phyloP scores from a whole-genome alignment of 2,113 vertebrate genomes.

The Empidonax traillii region DNA sequence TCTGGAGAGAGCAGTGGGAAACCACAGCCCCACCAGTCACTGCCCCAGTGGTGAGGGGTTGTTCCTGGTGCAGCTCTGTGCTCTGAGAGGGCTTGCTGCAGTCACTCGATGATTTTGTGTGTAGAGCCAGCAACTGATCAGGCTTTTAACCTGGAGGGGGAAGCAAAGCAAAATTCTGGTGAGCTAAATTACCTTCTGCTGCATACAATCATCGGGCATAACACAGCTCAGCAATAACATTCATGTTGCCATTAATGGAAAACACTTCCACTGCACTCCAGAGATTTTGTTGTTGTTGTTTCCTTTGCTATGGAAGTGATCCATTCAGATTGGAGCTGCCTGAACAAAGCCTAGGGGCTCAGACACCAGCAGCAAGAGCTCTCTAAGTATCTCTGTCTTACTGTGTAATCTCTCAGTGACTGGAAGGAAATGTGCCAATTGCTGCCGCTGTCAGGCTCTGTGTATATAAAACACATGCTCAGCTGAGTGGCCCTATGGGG shows the following conservation, averaged over 20 bases:
- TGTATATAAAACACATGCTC: neutral
- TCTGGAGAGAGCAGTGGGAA: neutral
- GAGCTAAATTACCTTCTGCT: constrained; percentile 48
- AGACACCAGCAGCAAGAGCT: constrained; percentile 40
- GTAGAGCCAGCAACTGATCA: constrained; percentile 1
- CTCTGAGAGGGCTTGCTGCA: neutral
- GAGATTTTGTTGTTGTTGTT: neutral
- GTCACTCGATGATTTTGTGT: neutral
- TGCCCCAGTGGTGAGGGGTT: fast-evolving
- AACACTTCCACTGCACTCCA: constrained; percentile 23
- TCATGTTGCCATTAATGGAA: constrained; percentile 34
- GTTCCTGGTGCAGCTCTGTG: neutral
- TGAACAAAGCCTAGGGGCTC: constrained; percentile 55
- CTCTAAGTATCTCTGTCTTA: constrained; percentile 19
- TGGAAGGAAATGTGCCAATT: constrained; percentile 18
- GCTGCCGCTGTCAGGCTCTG: neutral
- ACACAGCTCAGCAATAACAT: neutral
- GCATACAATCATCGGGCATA: neutral
- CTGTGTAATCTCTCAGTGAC: constrained; percentile 6
- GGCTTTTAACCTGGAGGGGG: constrained; percentile 32
- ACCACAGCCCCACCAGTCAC: neutral
- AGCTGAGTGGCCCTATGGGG: constrained; percentile 20
- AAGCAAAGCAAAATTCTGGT: constrained; percentile 35
- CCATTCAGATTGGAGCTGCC: constrained; percentile 46
- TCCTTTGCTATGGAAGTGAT: constrained; percentile 6